These are phyloP conservation scores for Tauraco erythrolophus DNA, from an alignment of 2,113 vertebrate genomes.

Conservation along the genomic window DNA sequence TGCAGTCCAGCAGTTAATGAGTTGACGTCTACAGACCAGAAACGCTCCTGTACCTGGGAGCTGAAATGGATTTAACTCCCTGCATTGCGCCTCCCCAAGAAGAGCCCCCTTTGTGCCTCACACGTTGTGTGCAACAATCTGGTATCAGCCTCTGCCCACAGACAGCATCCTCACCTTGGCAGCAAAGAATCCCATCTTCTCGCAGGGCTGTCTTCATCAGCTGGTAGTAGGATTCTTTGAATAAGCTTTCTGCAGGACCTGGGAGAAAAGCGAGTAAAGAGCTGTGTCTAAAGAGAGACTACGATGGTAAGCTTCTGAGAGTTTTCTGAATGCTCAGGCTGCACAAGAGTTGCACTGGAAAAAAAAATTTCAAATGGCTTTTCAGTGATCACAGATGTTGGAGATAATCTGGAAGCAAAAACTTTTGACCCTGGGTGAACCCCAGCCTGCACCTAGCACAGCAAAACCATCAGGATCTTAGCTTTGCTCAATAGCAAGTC, in stretches of 20 bases:
- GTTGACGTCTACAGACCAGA: neutral
- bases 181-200: constrained; percentile 93
- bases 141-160: neutral
- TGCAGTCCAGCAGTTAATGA: neutral
- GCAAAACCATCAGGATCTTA: neutral
- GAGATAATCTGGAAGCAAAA: neutral
- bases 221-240: constrained; percentile 97
- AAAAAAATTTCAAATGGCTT: neutral
- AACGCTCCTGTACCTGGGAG: neutral
- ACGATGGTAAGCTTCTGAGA: neutral
- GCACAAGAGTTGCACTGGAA: neutral
- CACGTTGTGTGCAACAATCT: neutral
- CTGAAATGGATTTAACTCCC: neutral
- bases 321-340: neutral
- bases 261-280: neutral
- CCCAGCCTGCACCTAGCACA: neutral
- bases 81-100: neutral
- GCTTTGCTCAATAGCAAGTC: neutral
- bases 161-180: constrained; percentile 85
- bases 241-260: constrained; percentile 97
- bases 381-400: neutral
- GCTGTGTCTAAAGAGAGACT: neutral
- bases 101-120: neutral
- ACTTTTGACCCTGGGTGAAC: neutral
- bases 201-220: constrained; percentile 95